Conservation (phyloP, 2,888 invertebrate species). For the Coelopa pilipes region DNA sequence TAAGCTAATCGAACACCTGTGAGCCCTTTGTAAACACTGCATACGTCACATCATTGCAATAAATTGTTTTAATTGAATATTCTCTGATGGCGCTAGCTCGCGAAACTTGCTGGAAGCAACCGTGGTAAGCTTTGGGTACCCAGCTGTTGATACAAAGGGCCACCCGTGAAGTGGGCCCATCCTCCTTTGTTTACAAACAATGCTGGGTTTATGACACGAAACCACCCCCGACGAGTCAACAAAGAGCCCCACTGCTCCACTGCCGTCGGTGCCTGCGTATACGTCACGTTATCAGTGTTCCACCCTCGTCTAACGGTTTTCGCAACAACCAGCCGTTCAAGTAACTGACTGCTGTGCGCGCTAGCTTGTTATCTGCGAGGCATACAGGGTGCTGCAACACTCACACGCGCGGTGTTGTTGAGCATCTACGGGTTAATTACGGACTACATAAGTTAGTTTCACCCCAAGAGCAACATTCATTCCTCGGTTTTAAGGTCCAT, state of each 20-base stretch:
- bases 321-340: conserved; percentile 3
- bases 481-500: no score
- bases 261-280: neutral
- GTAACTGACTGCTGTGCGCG: neutral
- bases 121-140: no score
- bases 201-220: neutral
- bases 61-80: no score
- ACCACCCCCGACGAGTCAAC: conserved; percentile 2
- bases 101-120: no score
- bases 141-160: neutral
- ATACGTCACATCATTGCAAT: no score
- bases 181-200: conserved; percentile 22
- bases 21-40: no score
- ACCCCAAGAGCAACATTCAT: no score
- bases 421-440: no score
- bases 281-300: conserved; percentile 23
- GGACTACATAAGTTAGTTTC: no score
- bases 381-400: neutral
- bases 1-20: no score
- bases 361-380: conserved; percentile 11
- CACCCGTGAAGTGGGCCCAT: neutral
- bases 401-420: no score
- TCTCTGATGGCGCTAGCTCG: no score
- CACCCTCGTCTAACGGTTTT: conserved; percentile 15
- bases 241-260: neutral